Conservation (phyloP, 2,113 vertebrate species). For the Ovis canadensis region DNA sequence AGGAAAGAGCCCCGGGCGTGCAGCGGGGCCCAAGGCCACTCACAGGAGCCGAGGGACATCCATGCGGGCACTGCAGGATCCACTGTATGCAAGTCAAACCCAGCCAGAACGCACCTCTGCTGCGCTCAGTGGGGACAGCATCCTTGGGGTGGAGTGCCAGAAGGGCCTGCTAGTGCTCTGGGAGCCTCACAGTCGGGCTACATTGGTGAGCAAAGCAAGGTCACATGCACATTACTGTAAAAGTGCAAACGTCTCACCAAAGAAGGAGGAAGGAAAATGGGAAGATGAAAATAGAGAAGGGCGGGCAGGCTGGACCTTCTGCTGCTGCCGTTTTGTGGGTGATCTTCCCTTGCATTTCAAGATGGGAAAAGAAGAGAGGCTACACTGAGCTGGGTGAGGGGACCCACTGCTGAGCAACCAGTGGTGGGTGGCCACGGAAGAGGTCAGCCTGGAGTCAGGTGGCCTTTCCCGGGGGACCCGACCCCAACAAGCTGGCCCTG, state of each 20-base stretch:
- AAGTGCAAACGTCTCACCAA: background rate
- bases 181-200: background rate
- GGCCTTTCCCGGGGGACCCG: background rate
- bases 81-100: background rate
- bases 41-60: background rate
- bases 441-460: no score
- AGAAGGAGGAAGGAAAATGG: background rate
- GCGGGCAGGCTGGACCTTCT: rapidly evolving
- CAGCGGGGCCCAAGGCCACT: background rate
- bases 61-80: rapidly evolving
- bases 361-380: background rate
- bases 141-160: background rate
- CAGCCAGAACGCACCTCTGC: background rate
- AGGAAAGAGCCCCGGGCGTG: background rate
- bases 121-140: background rate
- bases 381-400: no score
- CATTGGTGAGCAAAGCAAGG: background rate
- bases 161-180: background rate
- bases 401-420: background rate
- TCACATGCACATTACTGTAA: no score
- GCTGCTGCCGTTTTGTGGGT: background rate
- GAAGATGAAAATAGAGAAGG: no score
- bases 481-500: no score
- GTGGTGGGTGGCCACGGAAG: no score
- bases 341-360: background rate